Percentiles rank a stretch among this genome's conserved stretches.
phyloP scores from a whole-genome alignment of 2,888 invertebrate species.

The Malthinus seriepunctatus region DNA sequence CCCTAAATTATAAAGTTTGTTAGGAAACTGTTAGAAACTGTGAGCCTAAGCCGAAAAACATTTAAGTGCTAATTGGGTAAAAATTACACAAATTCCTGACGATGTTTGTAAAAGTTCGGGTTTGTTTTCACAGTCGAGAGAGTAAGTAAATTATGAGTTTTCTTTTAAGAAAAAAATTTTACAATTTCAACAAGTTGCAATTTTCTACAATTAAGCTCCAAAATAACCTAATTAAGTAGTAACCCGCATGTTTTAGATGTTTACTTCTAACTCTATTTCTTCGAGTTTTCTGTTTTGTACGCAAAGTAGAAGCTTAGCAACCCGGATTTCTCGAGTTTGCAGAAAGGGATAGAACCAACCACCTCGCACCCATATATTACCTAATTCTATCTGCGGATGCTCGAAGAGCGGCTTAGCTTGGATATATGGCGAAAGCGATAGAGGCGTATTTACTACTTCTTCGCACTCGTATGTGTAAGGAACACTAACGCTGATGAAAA shows the following conservation, averaged over 20 bases:
- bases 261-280: slow-evolving; percentile 28
- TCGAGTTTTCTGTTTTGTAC: slow-evolving; percentile 29
- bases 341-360: slow-evolving; percentile 20
- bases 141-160: slow-evolving; percentile 21
- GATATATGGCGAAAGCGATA: slow-evolving; percentile 35
- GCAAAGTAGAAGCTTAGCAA: slow-evolving; percentile 30
- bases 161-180: slow-evolving; percentile 26
- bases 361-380: slow-evolving; percentile 38
- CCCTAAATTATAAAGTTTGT: slow-evolving; percentile 6
- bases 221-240: slow-evolving; percentile 43
- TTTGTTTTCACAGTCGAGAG: slow-evolving; percentile 17
- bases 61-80: slow-evolving; percentile 20
- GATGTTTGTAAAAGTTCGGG: slow-evolving; percentile 20
- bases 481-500: slow-evolving; percentile 34
- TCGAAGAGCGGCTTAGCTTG: slow-evolving; percentile 34
- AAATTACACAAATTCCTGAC: slow-evolving; percentile 17
- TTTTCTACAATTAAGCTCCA: slow-evolving; percentile 44
- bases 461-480: slow-evolving; percentile 30
- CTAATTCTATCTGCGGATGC: slow-evolving; percentile 40
- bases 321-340: slow-evolving; percentile 36
- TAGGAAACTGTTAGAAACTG: slow-evolving; percentile 6
- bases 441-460: slow-evolving; percentile 32
- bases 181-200: slow-evolving; percentile 40
- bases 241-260: slow-evolving; percentile 39
- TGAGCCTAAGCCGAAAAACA: slow-evolving; percentile 2